A percentile compares a stretch with the other conserved stretches of the same genome.
These are phyloP conservation scores for Napeogenes sylphis DNA, from an alignment of 2,888 invertebrate species.

Conservation along the genomic window DNA sequence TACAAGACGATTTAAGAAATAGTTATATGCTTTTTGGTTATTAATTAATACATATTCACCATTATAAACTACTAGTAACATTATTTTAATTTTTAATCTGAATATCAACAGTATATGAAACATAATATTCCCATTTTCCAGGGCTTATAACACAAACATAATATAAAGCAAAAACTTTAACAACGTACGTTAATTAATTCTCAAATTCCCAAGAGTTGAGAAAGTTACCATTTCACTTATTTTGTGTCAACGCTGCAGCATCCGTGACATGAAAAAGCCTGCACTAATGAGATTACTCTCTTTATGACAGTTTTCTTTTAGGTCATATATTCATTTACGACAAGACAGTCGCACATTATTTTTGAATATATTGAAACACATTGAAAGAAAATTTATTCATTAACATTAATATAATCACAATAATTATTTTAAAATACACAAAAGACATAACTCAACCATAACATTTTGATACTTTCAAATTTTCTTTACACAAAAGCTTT, in stretches of 20 bases:
- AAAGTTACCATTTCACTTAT: slow-evolving; percentile 4
- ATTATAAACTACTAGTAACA: too few species aligned
- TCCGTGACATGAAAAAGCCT: slow-evolving; percentile 16
- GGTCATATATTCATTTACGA: neutral
- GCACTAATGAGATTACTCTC: slow-evolving; percentile 15
- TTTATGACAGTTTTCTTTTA: slow-evolving; percentile 11
- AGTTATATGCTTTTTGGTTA: too few species aligned
- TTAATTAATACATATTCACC: too few species aligned
- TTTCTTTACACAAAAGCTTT: neutral
- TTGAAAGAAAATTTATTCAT: neutral
- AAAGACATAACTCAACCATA: too few species aligned
- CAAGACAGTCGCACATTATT: neutral
- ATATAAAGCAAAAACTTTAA: neutral
- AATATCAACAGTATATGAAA: too few species aligned
- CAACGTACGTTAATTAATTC: neutral
- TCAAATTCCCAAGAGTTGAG: neutral
- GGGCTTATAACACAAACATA: neutral
- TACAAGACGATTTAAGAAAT: too few species aligned
- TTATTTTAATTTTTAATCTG: too few species aligned
- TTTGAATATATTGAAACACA: neutral
- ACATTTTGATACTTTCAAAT: neutral
- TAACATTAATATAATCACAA: neutral
- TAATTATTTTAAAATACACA: neutral
- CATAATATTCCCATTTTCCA: too few species aligned
- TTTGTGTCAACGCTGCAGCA: slow-evolving; percentile 4